Evolutionary conservation across 2,888 invertebrate genomes (phyloP).

Genomic region (Agriopis aurantiaria): DNA sequence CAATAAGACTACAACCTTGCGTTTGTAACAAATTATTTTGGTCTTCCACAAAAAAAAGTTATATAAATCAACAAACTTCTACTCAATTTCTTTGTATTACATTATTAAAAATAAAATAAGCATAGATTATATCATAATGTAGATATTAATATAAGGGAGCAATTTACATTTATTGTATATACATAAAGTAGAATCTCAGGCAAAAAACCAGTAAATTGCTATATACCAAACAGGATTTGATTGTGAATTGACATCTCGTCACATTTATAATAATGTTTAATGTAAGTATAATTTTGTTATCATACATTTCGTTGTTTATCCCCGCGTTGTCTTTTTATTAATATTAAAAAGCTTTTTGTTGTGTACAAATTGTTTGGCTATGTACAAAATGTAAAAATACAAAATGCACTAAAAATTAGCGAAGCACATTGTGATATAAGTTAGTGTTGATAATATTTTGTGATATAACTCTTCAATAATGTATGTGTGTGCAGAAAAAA

Average conservation of each 20-base stretch:
- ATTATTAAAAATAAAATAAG: constrained; percentile 13
- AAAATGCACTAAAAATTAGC: constrained; percentile 49
- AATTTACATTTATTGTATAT: constrained; percentile 69
- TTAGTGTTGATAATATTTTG: constrained; percentile 19
- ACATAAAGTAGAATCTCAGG: constrained; percentile 61
- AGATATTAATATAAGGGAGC: constrained; percentile 83
- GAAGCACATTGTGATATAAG: constrained; percentile 56
- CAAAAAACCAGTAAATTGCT: constrained; percentile 18
- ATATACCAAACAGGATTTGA: constrained; percentile 53
- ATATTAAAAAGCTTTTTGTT: neutral
- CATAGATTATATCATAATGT: constrained; percentile 58
- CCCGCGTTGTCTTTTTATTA: neutral
- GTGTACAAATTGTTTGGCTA: too few relatives aligned
- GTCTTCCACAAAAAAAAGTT: constrained; percentile 35
- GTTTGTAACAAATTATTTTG: constrained; percentile 10
- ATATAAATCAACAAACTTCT: constrained; percentile 18
- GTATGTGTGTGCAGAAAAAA: constrained; percentile 7
- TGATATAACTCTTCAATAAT: constrained; percentile 15
- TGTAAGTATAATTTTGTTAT: neutral
- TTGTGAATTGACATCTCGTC: constrained; percentile 54
- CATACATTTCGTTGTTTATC: neutral
- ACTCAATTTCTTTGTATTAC: constrained; percentile 8
- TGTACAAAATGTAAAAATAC: constrained; percentile 15
- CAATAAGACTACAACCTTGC: neutral
- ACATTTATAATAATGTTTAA: neutral